Evolutionary conservation across 2,888 invertebrate genomes (phyloP).

Genomic region (Microplitis deprimator): DNA sequence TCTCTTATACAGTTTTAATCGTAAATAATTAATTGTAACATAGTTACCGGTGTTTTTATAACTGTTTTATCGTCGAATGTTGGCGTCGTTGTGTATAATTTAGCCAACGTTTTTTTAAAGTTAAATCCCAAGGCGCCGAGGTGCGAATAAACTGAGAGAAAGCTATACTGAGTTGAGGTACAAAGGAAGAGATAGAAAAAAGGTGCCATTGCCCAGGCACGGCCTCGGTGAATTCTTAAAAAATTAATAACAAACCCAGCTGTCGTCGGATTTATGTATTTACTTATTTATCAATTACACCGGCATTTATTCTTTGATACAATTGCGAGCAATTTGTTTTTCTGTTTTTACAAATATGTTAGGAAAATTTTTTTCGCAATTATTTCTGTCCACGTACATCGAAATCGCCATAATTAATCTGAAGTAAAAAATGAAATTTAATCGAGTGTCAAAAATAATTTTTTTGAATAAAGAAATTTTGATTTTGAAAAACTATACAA

Average conservation of each 20-base stretch:
- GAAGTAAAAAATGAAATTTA: too few species aligned
- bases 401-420: neutral
- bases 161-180: neutral
- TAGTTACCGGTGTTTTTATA: slow-evolving; percentile 70
- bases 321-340: slow-evolving; percentile 2
- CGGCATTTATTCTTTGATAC: slow-evolving; percentile 32
- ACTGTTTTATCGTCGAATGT: slow-evolving; percentile 67
- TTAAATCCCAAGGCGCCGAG: slow-evolving; percentile 49
- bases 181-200: slow-evolving; percentile 4
- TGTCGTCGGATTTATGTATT: slow-evolving; percentile 48
- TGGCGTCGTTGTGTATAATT: slow-evolving; percentile 42
- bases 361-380: neutral
- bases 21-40: slow-evolving; percentile 70
- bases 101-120: slow-evolving; percentile 46
- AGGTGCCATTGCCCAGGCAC: slow-evolving; percentile 30
- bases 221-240: slow-evolving; percentile 36
- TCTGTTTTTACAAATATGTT: neutral
- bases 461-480: neutral
- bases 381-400: neutral
- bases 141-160: slow-evolving; percentile 49
- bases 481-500: neutral
- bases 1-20: slow-evolving; percentile 16
- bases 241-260: slow-evolving; percentile 50
- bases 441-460: neutral
- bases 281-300: slow-evolving; percentile 50